Evolutionary conservation across 2,888 invertebrate genomes (phyloP).

Genomic region (Podabrus alpinus): DNA sequence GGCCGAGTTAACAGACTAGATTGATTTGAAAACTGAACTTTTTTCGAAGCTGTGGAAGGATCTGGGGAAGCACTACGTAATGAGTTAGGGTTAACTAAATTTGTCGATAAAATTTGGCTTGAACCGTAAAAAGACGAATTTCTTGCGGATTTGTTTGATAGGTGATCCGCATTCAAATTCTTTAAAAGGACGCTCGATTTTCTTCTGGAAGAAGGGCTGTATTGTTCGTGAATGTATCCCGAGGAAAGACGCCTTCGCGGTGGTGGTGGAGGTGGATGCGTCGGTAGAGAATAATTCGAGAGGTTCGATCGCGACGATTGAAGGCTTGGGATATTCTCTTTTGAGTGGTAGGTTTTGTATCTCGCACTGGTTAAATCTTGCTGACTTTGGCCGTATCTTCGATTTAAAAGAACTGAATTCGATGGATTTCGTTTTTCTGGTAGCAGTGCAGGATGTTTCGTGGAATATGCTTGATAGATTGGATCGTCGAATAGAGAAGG

Average conservation of each 20-base stretch:
- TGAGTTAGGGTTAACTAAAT: constrained; percentile 16
- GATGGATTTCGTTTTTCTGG: background rate
- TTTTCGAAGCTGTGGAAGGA: constrained; percentile 5
- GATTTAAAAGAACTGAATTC: constrained; percentile 19
- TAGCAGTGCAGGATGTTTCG: background rate
- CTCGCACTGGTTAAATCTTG: constrained; percentile 6
- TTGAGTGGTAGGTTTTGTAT: background rate
- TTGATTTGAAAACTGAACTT: constrained; percentile 13
- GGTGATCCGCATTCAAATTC: constrained; percentile 29
- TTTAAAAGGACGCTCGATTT: constrained; percentile 36
- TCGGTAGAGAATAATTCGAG: background rate
- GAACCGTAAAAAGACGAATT: background rate
- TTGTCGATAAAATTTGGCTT: background rate
- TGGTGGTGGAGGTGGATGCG: constrained; percentile 16
- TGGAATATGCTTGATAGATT: background rate
- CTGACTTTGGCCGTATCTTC: constrained; percentile 8
- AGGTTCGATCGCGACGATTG: constrained; percentile 34
- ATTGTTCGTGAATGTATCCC: constrained; percentile 51
- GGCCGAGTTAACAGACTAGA: background rate
- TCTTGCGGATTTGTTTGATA: constrained; percentile 3
- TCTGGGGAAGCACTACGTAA: constrained; percentile 17
- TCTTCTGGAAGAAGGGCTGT: constrained; percentile 44
- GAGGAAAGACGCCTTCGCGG: constrained; percentile 25
- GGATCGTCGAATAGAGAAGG: background rate
- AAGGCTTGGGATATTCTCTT: background rate